Base-by-base conservation (phyloP, 2,797 vertebrate genomes). In the Mionectes olivaceus region DNA sequence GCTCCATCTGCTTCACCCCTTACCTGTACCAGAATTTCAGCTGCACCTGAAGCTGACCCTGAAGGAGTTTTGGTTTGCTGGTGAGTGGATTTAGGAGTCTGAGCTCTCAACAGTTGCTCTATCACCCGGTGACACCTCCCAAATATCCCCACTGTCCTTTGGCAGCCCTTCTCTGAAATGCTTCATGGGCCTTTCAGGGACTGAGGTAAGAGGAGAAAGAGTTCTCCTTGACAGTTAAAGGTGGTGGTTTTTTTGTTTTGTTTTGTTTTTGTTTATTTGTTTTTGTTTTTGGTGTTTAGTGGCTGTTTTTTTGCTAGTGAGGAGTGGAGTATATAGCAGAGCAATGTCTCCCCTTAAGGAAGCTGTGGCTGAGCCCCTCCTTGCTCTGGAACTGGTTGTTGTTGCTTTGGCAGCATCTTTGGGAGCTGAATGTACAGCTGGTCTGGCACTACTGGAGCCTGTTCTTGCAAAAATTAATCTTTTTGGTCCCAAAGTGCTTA, bases 181-280 rank as follows among this genome's bases (percentile, higher is more conserved):
- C 22, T 32, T 0, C 1, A 0, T 10, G 47, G 16, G 21, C n/a
- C 32, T 68, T 74, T 7, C 7, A 25, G 41, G 18, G 8, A 5
- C 13, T 47, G 43, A 81, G 19, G 6, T 32, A n/a, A 44, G 28
- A 28, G 28, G 37, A 71, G 55, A 30, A 61, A 44, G 13, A n/a
- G 9, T 16, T 56, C 4, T 67, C 4, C 14, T 11, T 61, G 13
- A 5, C 2, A 21, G 17, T 6, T n/a, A 39, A 50, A 76, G 7
- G 16, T 17, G n/a, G n/a, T n/a, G n/a, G n/a, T n/a, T n/a, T n/a
- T n/a, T n/a, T n/a, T n/a, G n/a, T n/a, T n/a, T n/a, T n/a, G n/a
- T n/a, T n/a, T n/a, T n/a, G n/a, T n/a, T n/a, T n/a, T n/a, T n/a
- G n/a, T n/a, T n/a, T n/a, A n/a, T n/a, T n/a, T n/a, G n/a, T n/a